A percentile compares a stretch with the other conserved stretches of the same genome.
Evolutionary conservation across 1,140 invertebrate genomes (phyloP).

Genomic region (Heliothis virescens): DNA sequence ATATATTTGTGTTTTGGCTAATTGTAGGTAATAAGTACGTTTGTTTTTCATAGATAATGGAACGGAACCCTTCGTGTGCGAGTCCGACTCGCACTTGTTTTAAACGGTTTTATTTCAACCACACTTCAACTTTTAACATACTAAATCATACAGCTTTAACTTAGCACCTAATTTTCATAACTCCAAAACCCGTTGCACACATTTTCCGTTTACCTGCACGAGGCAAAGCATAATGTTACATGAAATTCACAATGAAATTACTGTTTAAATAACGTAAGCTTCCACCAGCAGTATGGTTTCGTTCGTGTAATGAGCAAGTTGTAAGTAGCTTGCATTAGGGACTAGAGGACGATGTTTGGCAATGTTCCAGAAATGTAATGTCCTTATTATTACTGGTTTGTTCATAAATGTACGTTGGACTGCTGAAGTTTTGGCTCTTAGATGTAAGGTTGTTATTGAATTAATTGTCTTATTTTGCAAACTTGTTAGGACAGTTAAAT

Average conservation of each 20-base stretch:
- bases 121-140: no score
- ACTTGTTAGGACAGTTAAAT: no score
- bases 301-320: conserved; percentile 23
- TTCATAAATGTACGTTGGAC: background rate
- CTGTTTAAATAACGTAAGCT: conserved; percentile 22
- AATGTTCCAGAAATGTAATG: conserved; percentile 18
- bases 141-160: conserved; percentile 2
- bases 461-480: background rate
- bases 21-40: no score
- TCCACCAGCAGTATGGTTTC: background rate
- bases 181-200: conserved; percentile 13
- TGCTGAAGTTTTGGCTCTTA: background rate
- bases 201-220: conserved; percentile 26
- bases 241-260: conserved; percentile 31
- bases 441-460: conserved; percentile 6
- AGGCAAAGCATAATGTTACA: conserved; percentile 13
- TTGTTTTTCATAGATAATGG: no score
- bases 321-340: conserved; percentile 30
- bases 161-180: conserved; percentile 1
- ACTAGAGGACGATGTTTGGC: conserved; percentile 20
- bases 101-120: no score
- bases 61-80: no score
- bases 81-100: no score
- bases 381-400: conserved; percentile 3
- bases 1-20: no score